These are phyloP conservation scores for Actenoides lindsayi DNA, from an alignment of 2,113 vertebrate genomes.

Conservation along the genomic window DNA sequence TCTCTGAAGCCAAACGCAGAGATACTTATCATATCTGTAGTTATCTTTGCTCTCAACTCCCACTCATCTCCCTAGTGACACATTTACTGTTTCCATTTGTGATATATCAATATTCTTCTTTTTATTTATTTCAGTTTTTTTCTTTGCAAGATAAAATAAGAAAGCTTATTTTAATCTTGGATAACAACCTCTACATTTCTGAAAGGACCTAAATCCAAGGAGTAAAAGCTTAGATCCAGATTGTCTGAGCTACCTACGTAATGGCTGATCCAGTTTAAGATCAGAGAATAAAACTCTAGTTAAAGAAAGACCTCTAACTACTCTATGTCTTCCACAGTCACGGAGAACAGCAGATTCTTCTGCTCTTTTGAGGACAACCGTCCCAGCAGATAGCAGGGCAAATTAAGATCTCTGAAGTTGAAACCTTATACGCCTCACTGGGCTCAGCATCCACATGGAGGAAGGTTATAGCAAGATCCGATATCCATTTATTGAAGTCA, in stretches of 20 bases:
- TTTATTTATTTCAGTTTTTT: conserved; percentile 34
- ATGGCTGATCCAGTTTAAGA: background rate
- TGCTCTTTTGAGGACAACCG: background rate
- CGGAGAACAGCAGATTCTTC: background rate
- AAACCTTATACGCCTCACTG: background rate
- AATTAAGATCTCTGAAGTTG: background rate
- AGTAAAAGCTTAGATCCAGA: background rate
- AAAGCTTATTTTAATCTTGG: background rate
- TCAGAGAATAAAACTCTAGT: background rate
- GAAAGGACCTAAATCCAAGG: background rate
- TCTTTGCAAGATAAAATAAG: background rate
- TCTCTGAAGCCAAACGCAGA: conserved; percentile 31
- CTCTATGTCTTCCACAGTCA: background rate
- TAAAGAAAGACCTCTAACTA: background rate
- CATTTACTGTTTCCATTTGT: conserved; percentile 34
- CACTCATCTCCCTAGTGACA: conserved; percentile 35
- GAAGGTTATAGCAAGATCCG: background rate
- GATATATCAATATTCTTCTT: conserved; percentile 28
- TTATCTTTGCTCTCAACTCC: conserved; percentile 50
- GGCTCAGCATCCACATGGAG: background rate
- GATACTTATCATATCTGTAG: conserved; percentile 25
- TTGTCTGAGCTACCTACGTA: background rate
- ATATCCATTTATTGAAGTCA: background rate
- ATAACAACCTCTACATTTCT: background rate
- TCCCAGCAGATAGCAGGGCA: background rate